These are phyloP conservation scores for Labeo rohita DNA, from an alignment of 2,113 vertebrate genomes.

Conservation along the genomic window DNA sequence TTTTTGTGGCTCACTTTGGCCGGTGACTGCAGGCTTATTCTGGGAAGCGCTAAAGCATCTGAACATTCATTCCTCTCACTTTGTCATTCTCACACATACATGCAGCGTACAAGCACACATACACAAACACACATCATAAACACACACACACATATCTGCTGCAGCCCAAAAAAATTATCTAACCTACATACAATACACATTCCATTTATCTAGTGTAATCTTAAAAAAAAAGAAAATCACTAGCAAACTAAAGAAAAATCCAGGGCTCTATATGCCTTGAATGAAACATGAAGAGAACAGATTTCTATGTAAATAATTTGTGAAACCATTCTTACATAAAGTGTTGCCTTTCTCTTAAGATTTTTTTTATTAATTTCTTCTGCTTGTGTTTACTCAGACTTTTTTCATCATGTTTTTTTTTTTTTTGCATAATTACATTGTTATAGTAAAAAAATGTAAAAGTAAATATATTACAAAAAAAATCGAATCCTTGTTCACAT, in stretches of 20 bases:
- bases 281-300: background rate
- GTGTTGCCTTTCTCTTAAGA: background rate
- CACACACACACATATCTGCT: background rate
- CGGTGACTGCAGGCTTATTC: conserved; percentile 28
- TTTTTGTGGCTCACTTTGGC: conserved; percentile 32
- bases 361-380: background rate
- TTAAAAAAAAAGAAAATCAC: background rate
- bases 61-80: conserved; percentile 52
- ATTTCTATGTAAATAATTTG: background rate
- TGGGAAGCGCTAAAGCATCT: conserved; percentile 42
- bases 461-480: no score
- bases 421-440: background rate
- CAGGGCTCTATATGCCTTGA: background rate
- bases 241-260: background rate
- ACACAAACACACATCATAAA: conserved; percentile 38
- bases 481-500: background rate
- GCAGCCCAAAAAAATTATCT: background rate
- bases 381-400: background rate
- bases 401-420: background rate
- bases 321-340: background rate
- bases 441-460: background rate
- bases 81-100: conserved; percentile 53
- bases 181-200: background rate
- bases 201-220: background rate
- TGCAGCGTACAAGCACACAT: conserved; percentile 54